Evolutionary conservation across 53 echinoderm and acorn worm species (phyloP), one percentile per base, ranked within the genome.

Genomic region (Crossaster papposus): DNA sequence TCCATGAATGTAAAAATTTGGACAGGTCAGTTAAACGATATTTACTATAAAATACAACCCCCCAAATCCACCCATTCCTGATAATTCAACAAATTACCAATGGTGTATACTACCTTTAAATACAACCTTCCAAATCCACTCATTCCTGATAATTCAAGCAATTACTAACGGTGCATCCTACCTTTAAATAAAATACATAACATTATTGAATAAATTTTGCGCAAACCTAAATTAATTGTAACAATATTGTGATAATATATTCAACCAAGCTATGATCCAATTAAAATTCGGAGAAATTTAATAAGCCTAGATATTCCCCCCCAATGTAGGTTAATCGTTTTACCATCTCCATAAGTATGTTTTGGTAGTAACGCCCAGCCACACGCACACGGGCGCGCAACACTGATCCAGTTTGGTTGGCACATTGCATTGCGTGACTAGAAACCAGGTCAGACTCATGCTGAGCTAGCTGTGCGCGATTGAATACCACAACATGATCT

Each of bases 401-500:
- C 51, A 18, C 51, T 11, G 36, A 74, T 74, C 75, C 29, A 18
- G 26, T 26, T 68, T 26, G 80, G 54, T 26, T 82, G n/a, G 36
- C 35, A 76, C 75, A 86, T 86, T 86, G 86, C 75, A 86, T 86
- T 86, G 86, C 76, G 76, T 86, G 86, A 75, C 86, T 86, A 62
- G 86, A 86, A 86, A 86, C 75, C 86, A 86, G 86, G 86, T 86
- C 86, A 86, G 62, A 58, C 33, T 33, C 75, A 65, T 30, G 84
- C 71, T 51, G 84, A 72, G 84, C 71, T 83, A 72, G 84, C 71
- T 83, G 72, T 83, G 51, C 37, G 55, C 58, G 36, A 76, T 26
- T 76, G 75, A 86, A 86, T 75, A 76, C 74, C 55, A 86, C 85
- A 85, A 85, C 86, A 86, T 86, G 86, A 86, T 74, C 86, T 86